Evolutionary conservation across 2,113 vertebrate species (phyloP).

Genomic region (Cyphomyrus plagiostoma): DNA sequence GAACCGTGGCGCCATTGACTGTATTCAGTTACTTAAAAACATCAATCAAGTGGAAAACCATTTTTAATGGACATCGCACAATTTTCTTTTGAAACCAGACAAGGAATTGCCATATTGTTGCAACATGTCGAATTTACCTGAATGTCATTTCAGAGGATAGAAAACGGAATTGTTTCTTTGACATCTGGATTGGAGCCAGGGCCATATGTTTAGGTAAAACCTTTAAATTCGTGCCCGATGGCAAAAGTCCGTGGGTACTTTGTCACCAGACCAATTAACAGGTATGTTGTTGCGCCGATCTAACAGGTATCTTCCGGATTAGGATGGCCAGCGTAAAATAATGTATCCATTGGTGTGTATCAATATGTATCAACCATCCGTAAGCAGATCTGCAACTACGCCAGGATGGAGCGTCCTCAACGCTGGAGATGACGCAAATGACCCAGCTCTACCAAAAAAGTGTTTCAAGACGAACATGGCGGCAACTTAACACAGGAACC

Average conservation of each 20-base stretch:
- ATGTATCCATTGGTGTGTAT: background rate
- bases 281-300: constrained; percentile 1
- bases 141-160: background rate
- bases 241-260: background rate
- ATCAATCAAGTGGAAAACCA: background rate
- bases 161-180: background rate
- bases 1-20: background rate
- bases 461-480: constrained; percentile 99
- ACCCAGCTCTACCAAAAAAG: constrained; percentile 83
- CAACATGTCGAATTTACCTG: constrained; percentile 2
- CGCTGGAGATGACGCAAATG: constrained; percentile 98
- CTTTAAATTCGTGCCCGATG: background rate
- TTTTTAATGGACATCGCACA: background rate
- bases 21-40: background rate
- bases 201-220: background rate
- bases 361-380: constrained; percentile 47
- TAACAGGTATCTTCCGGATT: background rate
- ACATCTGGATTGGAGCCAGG: background rate
- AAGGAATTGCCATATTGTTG: background rate
- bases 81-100: background rate
- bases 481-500: constrained; percentile 92
- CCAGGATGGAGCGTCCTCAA: constrained; percentile 85
- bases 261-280: background rate
- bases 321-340: background rate
- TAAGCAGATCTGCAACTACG: constrained; percentile 75